These are phyloP conservation scores for Astyanax mexicanus DNA, from an alignment of 2,797 vertebrate species.

Conservation along the genomic window DNA sequence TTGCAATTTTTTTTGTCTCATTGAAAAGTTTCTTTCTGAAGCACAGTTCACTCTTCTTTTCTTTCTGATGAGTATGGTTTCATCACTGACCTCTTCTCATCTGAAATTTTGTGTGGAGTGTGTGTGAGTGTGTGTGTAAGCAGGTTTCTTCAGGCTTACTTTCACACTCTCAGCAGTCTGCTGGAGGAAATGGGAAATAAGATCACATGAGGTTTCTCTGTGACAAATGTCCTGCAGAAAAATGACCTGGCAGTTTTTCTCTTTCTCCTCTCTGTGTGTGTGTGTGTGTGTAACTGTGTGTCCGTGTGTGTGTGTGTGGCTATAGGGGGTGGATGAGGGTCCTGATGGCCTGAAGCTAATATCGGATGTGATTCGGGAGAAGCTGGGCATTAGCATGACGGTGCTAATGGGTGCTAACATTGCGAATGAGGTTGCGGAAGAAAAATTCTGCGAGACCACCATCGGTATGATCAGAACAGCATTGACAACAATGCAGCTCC, in stretches of 20 bases:
- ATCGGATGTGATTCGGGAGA: slow-evolving; percentile 92
- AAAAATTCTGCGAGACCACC: slow-evolving; percentile 98
- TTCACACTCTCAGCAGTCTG: slow-evolving; percentile 29
- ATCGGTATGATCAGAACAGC: slow-evolving; percentile 83
- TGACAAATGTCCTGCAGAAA: background rate
- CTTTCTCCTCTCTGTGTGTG: background rate
- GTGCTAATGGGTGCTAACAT: slow-evolving; percentile 98
- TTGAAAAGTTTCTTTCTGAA: too few species aligned
- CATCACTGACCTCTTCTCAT: background rate
- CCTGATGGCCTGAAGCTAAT: slow-evolving; percentile 93
- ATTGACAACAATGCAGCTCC: background rate
- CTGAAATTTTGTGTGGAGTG: background rate
- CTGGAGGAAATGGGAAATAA: slow-evolving; percentile 4
- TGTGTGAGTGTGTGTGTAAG: slow-evolving; percentile 4
- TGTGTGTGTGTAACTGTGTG: slow-evolving; percentile 4
- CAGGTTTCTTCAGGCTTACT: background rate
- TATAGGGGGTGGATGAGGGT: slow-evolving; percentile 92
- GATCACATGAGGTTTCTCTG: slow-evolving; percentile 26
- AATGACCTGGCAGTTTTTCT: slow-evolving; percentile 27
- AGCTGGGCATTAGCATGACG: slow-evolving; percentile 87
- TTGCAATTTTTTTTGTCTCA: too few species aligned
- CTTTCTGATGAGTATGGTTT: background rate
- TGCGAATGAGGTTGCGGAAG: slow-evolving; percentile 94
- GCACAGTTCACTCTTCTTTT: too few species aligned
- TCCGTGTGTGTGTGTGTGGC: slow-evolving; percentile 24